Evolutionary conservation across 1,140 invertebrate genomes (phyloP).

Genomic region (Euura saliciscinereae): DNA sequence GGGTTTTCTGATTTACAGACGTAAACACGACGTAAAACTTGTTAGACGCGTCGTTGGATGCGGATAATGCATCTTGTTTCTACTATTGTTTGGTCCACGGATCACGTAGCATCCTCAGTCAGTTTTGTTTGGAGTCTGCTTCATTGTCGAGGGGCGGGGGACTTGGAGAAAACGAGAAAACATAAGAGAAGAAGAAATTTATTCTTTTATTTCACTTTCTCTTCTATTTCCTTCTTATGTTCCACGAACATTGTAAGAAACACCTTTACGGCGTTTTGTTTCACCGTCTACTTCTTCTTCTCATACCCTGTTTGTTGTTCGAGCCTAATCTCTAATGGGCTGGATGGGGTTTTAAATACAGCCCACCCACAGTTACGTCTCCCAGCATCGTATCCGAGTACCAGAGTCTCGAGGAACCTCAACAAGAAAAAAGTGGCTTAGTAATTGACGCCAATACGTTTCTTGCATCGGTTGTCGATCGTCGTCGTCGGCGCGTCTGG

Average conservation of each 20-base stretch:
- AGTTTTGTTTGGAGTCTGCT: neutral
- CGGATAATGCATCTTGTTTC: neutral
- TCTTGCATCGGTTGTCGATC: too few species aligned
- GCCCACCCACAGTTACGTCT: neutral
- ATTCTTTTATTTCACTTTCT: constrained; percentile 2
- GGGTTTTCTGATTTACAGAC: constrained; percentile 1
- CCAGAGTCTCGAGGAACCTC: too few species aligned
- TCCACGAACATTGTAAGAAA: neutral
- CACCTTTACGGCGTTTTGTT: neutral
- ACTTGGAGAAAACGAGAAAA: neutral
- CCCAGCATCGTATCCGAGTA: too few species aligned
- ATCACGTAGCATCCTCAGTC: neutral
- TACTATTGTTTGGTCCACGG: neutral
- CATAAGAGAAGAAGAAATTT: neutral
- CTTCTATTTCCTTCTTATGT: neutral
- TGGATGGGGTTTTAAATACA: neutral
- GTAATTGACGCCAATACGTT: too few species aligned
- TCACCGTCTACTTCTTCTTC: neutral
- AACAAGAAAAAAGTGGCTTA: too few species aligned
- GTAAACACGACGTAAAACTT: neutral
- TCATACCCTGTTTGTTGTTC: neutral
- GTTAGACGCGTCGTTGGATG: neutral
- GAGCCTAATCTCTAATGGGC: constrained; percentile 2
- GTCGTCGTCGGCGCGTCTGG: too few species aligned
- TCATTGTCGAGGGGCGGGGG: neutral